Conservation (phyloP, 1,140 invertebrate genomes). For the Trachymyrmex septentrionalis region DNA sequence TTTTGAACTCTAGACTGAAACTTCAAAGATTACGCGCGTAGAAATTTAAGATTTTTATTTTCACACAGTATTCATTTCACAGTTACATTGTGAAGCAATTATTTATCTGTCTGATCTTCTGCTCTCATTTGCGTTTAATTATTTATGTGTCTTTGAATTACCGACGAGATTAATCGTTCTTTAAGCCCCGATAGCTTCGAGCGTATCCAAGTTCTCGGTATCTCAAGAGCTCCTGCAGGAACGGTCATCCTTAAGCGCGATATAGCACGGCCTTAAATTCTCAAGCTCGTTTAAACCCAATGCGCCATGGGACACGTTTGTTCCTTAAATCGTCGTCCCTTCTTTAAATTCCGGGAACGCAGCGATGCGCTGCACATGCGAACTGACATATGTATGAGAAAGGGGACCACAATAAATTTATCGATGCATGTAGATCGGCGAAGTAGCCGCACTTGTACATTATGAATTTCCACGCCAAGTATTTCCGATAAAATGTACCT, state of each 20-base stretch:
- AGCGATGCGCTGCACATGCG: slow-evolving; percentile 20
- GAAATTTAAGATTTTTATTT: neutral
- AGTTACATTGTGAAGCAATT: neutral
- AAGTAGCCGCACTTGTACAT: slow-evolving; percentile 34
- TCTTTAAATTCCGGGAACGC: slow-evolving; percentile 38
- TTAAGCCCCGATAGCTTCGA: neutral
- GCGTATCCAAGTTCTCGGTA: neutral
- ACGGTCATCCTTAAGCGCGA: slow-evolving; percentile 30
- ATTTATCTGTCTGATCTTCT: no score
- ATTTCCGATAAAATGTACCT: slow-evolving; percentile 25
- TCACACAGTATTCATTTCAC: no score
- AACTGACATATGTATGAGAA: slow-evolving; percentile 21
- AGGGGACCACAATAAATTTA: slow-evolving; percentile 36
- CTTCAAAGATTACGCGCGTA: neutral
- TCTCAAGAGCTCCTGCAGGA: neutral
- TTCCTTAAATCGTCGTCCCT: slow-evolving; percentile 58
- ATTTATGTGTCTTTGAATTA: neutral
- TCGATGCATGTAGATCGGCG: neutral
- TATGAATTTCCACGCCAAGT: slow-evolving; percentile 43
- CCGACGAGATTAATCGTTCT: neutral
- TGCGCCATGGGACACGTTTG: slow-evolving; percentile 35
- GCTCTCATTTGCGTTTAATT: no score
- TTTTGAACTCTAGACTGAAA: neutral
- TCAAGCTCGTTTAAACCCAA: slow-evolving; percentile 44
- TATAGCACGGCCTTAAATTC: slow-evolving; percentile 42